Evolutionary conservation across 2,797 vertebrate species (phyloP), one percentile per base, ranked within the genome.

Genomic region (Semaprochilodus insignis): DNA sequence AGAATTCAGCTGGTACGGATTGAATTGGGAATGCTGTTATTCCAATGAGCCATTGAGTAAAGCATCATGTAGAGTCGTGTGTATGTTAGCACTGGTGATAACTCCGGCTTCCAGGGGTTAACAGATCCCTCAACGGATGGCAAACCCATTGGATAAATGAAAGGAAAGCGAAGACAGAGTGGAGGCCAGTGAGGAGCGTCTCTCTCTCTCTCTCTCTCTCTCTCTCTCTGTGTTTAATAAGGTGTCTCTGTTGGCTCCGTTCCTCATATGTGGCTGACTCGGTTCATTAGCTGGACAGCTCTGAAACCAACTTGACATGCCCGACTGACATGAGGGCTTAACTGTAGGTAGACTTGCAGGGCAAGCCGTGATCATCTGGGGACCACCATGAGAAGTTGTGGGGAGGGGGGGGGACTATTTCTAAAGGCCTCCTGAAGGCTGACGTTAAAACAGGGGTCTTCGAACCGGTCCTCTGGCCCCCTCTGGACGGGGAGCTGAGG

Each of bases 141-240:
- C 2, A 8, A 21, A 21, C 15, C 6, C 6, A 59, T 21, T 21
- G 55, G 55, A 21, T 10, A 6, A 21, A 7, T 7, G 8, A 21
- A n/a, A n/a, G n/a, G n/a, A n/a, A 21, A 21, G 2, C 6, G 6
- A 59, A n/a, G 55, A 59, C 55, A 8, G 19, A 3, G 21, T 21
- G 4, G 25, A 65, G 27, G 25, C 16, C 62, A 65, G 62, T 31
- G 59, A 74, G 27, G 73, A 54, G 59, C 31, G 31, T 16, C 25
- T 21, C 36, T 40, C 14, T 83, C 48, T 82, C 66, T 81, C 72
- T n/a, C n/a, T n/a, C n/a, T n/a, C n/a, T n/a, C n/a, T n/a, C n/a
- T n/a, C n/a, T n/a, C n/a, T n/a, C n/a, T n/a, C n/a, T n/a, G n/a
- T 69, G 62, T 63, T 23, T 77, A 17, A 31, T 31, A 1, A 14